A percentile compares a stretch with the other conserved stretches of the same genome.
Evolutionary conservation across 2,888 invertebrate genomes (phyloP).

Genomic region (Brassicogethes aeneus): DNA sequence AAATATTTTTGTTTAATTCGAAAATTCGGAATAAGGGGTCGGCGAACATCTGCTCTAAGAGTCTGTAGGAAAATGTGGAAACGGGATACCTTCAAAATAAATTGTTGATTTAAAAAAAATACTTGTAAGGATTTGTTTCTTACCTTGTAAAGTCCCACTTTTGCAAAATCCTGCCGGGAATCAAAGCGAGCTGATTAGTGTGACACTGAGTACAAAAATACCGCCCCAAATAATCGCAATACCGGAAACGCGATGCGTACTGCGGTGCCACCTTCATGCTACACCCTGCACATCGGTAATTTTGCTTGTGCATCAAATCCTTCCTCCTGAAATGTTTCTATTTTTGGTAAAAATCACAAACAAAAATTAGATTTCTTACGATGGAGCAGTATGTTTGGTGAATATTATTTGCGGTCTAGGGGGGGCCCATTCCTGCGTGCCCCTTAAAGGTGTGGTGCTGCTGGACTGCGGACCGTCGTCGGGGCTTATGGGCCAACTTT

Average conservation of each 20-base stretch:
- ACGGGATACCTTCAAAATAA: slow-evolving; percentile 59
- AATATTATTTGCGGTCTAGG: slow-evolving; percentile 77
- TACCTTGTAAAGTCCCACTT: slow-evolving; percentile 57
- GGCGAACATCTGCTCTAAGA: slow-evolving; percentile 64
- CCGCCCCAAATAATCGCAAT: slow-evolving; percentile 75
- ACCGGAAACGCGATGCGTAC: slow-evolving; percentile 66
- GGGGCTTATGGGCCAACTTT: slow-evolving; percentile 58
- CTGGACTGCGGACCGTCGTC: slow-evolving; percentile 48
- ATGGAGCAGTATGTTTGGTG: slow-evolving; percentile 58
- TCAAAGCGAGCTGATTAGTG: slow-evolving; percentile 62
- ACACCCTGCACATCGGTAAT: slow-evolving; percentile 76
- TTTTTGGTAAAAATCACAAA: slow-evolving; percentile 9
- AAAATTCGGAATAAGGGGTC: slow-evolving; percentile 72
- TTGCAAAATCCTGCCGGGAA: slow-evolving; percentile 57
- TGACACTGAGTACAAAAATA: slow-evolving; percentile 85
- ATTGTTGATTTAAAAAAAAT: background rate
- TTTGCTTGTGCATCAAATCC: slow-evolving; percentile 59
- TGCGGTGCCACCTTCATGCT: slow-evolving; percentile 67
- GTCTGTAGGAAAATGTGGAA: slow-evolving; percentile 67
- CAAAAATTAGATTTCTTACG: slow-evolving; percentile 43
- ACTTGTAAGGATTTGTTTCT: background rate
- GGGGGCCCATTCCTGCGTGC: slow-evolving; percentile 77
- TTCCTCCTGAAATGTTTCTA: slow-evolving; percentile 54
- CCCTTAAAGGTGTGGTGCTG: slow-evolving; percentile 51
- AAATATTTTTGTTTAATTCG: slow-evolving; percentile 60